Evolutionary conservation across 1,140 invertebrate genomes (phyloP).

Genomic region (Zaprionus inermis): DNA sequence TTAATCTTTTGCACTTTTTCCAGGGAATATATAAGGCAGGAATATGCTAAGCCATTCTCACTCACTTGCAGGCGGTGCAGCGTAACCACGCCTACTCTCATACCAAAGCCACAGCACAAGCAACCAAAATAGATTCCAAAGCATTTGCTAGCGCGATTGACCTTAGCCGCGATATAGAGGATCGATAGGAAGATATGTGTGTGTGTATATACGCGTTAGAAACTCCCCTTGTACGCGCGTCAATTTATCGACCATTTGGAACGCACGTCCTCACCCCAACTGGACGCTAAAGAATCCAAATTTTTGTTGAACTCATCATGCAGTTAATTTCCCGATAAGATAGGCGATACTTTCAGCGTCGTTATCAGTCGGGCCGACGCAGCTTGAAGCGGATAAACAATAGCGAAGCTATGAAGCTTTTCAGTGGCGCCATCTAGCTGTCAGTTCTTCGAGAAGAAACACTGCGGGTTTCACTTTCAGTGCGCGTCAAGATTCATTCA

Average conservation of each 20-base stretch:
- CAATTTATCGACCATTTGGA: slow-evolving; percentile 19
- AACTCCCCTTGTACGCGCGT: background rate
- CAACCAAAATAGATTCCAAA: slow-evolving; percentile 68
- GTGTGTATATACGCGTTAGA: background rate
- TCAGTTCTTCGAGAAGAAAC: slow-evolving; percentile 5
- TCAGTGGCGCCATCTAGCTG: slow-evolving; percentile 49
- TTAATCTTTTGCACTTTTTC: background rate
- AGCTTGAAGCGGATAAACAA: slow-evolving; percentile 6
- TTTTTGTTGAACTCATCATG: slow-evolving; percentile 54
- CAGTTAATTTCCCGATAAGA: slow-evolving; percentile 72
- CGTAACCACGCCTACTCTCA: slow-evolving; percentile 14
- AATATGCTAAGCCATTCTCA: slow-evolving; percentile 9
- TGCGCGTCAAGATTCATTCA: slow-evolving; percentile 52
- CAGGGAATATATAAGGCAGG: background rate
- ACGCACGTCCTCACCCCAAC: slow-evolving; percentile 51
- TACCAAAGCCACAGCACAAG: slow-evolving; percentile 57
- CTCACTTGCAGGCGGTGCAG: slow-evolving; percentile 51
- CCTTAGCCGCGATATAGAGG: slow-evolving; percentile 27
- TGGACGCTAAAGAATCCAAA: slow-evolving; percentile 33
- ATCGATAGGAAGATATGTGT: slow-evolving; percentile 16
- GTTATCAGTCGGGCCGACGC: slow-evolving; percentile 49
- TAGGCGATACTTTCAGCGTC: slow-evolving; percentile 53
- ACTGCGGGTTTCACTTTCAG: slow-evolving; percentile 52
- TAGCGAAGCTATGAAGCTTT: slow-evolving; percentile 26
- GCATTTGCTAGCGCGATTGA: slow-evolving; percentile 32